Evolutionary conservation across 2,797 vertebrate genomes (phyloP).

Genomic region (Trichosurus vulpecula): DNA sequence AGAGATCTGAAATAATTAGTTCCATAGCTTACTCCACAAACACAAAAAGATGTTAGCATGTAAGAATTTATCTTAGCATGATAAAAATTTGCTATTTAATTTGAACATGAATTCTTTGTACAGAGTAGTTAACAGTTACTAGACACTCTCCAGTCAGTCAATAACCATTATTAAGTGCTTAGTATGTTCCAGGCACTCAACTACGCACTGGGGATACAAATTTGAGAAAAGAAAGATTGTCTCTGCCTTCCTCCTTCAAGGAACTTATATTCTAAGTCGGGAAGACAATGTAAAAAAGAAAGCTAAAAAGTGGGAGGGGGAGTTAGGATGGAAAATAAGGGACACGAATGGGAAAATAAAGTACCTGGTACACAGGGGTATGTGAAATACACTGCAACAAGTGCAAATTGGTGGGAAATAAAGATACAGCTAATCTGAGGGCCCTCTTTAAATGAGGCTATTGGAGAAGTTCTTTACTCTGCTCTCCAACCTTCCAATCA

Average conservation of each 20-base stretch:
- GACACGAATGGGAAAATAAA: no score
- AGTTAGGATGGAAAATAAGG: no score
- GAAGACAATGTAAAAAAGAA: no score
- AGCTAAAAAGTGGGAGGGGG: no score
- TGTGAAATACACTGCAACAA: not conserved
- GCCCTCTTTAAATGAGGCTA: not conserved
- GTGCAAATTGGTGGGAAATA: not conserved
- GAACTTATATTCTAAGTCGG: no score
- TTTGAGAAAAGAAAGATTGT: no score
- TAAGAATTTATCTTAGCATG: not conserved
- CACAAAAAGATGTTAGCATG: not conserved
- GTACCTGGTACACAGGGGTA: not conserved
- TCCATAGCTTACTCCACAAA: not conserved
- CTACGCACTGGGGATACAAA: no score
- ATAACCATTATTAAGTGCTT: not conserved
- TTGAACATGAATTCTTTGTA: not conserved
- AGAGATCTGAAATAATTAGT: not conserved
- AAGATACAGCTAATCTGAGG: not conserved
- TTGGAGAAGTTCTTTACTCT: not conserved
- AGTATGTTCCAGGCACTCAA: not conserved
- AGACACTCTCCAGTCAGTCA: not conserved
- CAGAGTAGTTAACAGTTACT: not conserved
- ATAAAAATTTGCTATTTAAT: not conserved
- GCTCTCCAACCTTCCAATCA: not conserved
- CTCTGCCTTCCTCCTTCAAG: no score